phyloP scores from a whole-genome alignment of 2,797 vertebrate genomes.

The Myotis pilosus region DNA sequence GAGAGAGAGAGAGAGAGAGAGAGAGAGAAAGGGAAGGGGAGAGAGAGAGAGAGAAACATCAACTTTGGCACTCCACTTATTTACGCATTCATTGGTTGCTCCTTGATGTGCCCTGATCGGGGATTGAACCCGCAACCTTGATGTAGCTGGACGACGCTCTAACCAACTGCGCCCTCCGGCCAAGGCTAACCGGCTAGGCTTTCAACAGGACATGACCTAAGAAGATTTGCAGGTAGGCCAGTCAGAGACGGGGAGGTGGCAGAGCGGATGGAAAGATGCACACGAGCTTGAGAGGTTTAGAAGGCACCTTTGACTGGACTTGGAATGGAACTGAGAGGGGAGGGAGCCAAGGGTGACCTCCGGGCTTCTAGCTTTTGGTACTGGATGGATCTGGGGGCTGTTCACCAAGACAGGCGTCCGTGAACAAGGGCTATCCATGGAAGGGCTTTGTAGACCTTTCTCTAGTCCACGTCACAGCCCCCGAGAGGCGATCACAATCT shows the following conservation, averaged over 20 bases:
- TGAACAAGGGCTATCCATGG: fast-evolving
- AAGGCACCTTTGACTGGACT: not conserved
- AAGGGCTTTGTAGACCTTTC: not conserved
- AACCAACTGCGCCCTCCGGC: too few relatives aligned
- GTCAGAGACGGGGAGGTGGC: not conserved
- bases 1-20: too few relatives aligned
- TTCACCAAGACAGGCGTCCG: not conserved
- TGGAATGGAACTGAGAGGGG: not conserved
- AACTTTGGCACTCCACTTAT: too few relatives aligned
- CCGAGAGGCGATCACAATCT: not conserved
- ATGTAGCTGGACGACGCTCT: too few relatives aligned
- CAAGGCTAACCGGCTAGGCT: not conserved
- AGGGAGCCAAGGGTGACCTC: not conserved
- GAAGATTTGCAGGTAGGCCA: not conserved
- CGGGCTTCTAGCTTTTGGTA: not conserved
- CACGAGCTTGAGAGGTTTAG: not conserved
- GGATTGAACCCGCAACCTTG: too few relatives aligned
- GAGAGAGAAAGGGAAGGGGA: too few relatives aligned
- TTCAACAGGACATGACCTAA: not conserved
- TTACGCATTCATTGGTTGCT: too few relatives aligned
- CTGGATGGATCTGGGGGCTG: not conserved
- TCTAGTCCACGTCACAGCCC: not conserved
- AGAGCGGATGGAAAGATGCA: not conserved
- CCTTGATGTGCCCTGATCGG: too few relatives aligned
- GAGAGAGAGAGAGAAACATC: too few relatives aligned